Conservation (phyloP, 1,140 invertebrate genomes). For the Nylanderia fulva region DNA sequence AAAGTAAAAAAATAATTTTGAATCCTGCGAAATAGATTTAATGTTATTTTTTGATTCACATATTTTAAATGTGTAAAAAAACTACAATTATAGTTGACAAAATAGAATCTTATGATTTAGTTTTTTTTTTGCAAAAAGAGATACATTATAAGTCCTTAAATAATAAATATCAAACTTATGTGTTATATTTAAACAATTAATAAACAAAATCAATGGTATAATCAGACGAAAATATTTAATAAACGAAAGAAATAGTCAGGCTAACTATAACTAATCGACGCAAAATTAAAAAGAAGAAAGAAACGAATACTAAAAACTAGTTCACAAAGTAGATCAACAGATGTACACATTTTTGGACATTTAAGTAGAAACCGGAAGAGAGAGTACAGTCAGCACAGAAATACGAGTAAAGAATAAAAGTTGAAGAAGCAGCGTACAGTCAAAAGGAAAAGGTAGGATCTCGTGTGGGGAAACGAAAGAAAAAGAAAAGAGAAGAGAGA, state of each 20-base stretch:
- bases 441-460: constrained; percentile 9
- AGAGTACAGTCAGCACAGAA: constrained; percentile 37
- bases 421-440: constrained; percentile 28
- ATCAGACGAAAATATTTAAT: neutral
- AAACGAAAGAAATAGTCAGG: neutral
- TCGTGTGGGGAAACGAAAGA: neutral
- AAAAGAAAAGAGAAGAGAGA: constrained; percentile 19
- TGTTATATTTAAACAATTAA: neutral
- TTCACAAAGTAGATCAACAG: constrained; percentile 35
- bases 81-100: neutral
- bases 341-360: neutral
- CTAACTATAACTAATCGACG: neutral
- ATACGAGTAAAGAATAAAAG: constrained; percentile 27
- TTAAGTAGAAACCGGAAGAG: constrained; percentile 27
- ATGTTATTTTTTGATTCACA: neutral
- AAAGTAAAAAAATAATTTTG: neutral
- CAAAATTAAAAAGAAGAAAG: neutral
- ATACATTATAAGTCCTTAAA: neutral
- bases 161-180: neutral
- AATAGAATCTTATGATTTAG: neutral
- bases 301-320: constrained; percentile 12
- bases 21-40: neutral
- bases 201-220: neutral
- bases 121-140: neutral
- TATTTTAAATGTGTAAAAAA: neutral